A percentile compares a stretch with the other conserved stretches of the same genome.
Conservation (phyloP, 2,113 vertebrate species). For the Ondatra zibethicus region DNA sequence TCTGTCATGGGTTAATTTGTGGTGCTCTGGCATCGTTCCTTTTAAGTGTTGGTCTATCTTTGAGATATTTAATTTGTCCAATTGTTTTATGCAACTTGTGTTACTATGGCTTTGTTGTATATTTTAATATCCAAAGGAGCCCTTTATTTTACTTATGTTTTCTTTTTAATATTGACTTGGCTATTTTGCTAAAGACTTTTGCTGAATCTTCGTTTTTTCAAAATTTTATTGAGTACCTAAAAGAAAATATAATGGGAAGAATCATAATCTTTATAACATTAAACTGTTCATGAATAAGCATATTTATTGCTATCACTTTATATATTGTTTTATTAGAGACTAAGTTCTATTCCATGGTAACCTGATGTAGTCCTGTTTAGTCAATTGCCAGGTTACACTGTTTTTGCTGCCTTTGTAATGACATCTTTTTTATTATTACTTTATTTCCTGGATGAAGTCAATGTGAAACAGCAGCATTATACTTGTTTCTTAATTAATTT, state of each 20-base stretch:
- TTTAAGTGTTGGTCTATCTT: neutral
- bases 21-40: neutral
- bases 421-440: neutral
- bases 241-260: neutral
- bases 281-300: constrained; percentile 33
- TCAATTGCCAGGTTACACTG: constrained; percentile 38
- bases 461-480: constrained; percentile 11
- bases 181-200: neutral
- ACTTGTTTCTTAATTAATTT: neutral
- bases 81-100: neutral
- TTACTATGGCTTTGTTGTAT: neutral
- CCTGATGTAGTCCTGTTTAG: constrained; percentile 22
- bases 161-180: constrained; percentile 18
- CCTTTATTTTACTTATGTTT: constrained; percentile 16
- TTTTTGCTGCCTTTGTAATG: neutral
- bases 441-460: constrained; percentile 44
- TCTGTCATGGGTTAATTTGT: neutral
- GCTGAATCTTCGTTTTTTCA: neutral
- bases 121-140: neutral
- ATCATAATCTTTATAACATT: constrained; percentile 13
- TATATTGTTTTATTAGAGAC: constrained; percentile 24
- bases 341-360: neutral
- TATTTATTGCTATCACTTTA: constrained; percentile 31
- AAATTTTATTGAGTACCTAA: constrained; percentile 23
- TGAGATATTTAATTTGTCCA: neutral